Evolutionary conservation across 1,140 invertebrate species (phyloP), one percentile per base, ranked within the genome.

Genomic region (Xylocopa sonorina): DNA sequence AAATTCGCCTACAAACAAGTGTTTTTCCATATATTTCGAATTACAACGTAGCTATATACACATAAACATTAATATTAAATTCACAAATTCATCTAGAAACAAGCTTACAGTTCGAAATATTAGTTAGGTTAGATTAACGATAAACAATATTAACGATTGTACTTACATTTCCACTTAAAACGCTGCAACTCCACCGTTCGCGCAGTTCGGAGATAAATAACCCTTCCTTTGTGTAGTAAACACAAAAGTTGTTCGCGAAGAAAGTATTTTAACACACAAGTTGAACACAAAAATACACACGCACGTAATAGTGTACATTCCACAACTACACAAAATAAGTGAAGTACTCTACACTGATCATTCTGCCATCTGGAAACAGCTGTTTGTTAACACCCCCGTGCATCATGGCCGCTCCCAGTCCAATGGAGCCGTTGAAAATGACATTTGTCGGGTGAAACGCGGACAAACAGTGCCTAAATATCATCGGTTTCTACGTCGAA

Each of bases 351-450:
- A n/a, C n/a, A 18, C 14, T 48, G 77, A 77, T 43, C 34, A 60
- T 72, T 66, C 79, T 82, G 86, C 82, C 86, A 87, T 86, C 86
- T 87, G 43, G 82, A 85, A 86, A 86, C 84, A 88, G 84, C 84
- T 88, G 84, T 84, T 84, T 60, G 87, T 84, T 81, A 87, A 88
- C 88, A 86, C 86, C 88, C 85, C 83, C 63, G 46, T 86, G 50
- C 78, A 87, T 89, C 81, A 90, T 90, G 88, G 89, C 88, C 64
- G 88, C 85, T 89, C 79, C 81, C 87, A 87, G 83, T 74, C 82
- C 79, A 64, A 85, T 55, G 62, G 73, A 85, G 78, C 46, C 68
- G 75, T 90, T 55, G 64, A 78, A 78, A 74, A 73, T 86, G 84
- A 85, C 82, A 86, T 88, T 89, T 85, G 86, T 80, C 53, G 77